Evolutionary conservation across 2,888 invertebrate species (phyloP), one percentile per base, ranked within the genome.

Genomic region (Macropis europaea): DNA sequence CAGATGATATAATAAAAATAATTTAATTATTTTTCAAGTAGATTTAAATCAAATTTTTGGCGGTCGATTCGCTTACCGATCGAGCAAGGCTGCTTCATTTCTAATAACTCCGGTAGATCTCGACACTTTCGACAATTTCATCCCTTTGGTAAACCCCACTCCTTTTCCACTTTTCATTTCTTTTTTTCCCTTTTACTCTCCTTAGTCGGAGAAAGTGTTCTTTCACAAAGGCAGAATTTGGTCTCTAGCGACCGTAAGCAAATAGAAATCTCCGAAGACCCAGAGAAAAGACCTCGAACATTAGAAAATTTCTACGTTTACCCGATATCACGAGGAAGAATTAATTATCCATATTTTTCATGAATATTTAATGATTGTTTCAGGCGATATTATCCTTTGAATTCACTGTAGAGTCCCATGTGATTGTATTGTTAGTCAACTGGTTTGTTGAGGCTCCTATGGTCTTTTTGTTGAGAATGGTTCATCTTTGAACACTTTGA

Each of bases 401-500:
- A 13, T 90, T 91, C 1, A 81, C 90, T 0, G 26, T 91, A 2
- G 77, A 91, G 5, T 91, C 92, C 0, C 84, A 92, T 45, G 64
- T 84, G 0, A 90, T 86, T 2, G 90, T 92, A 2, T 85, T 93
- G 15, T 53, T 91, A 19, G 89, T 93, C 15, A 91, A 92, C 0
- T 85, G 93, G 45, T 85, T 93, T 30, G 91, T 93, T 56, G 94
- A 94, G 89, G 92, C 93, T 85, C 93, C 93, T 0, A 90, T 92
- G 81, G 92, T 92, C 79, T 91, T 92, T 19, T 82, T 93, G 13
- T 86, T 93, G 4, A 86, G 92, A 54, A 87, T 92, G 15, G 86
- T 92, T 13, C 92, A 92, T 81, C 88, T 89, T n/a, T 54, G 86
- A 47, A 81, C 86, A 38, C 69, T 70, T 24, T 86, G 84, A 84